Base-by-base conservation (phyloP, 2,797 vertebrate genomes). In the Microhierax caerulescens region DNA sequence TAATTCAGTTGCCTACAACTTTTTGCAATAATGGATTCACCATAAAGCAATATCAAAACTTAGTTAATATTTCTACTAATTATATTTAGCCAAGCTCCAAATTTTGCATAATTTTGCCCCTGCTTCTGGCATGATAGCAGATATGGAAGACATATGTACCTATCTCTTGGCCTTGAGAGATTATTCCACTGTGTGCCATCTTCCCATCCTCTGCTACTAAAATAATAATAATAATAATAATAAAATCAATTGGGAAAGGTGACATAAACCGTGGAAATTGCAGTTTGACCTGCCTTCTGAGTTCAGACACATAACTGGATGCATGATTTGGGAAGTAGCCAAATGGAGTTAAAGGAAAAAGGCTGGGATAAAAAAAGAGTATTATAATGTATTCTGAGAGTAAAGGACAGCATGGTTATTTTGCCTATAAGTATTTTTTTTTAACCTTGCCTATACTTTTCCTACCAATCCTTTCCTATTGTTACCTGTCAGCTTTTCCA, bases 41-140 rank as follows among this genome's bases (percentile, higher is more conserved):
- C 30, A 70, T 20, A 93, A 93, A 97, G 90, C 80, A 96, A 79
- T 96, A 95, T 87, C 20, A 77, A 92, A 95, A 64, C 20, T 61
- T 28, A 88, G 5, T 34, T 82, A 91, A 68, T 51, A 54, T 28
- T 81, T 84, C 41, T 78, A 36, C 36, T 47, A 30, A 75, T 93
- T 90, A 75, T 78, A 72, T 96, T 86, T 84, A 80, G 3, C 10
- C 24, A 75, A 50, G 13, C 4, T 83, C 34, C 68, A 84, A 41
- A 76, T 81, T 88, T 94, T 94, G 37, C 17, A 20, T 82, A 54
- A 60, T 50, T 76, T 86, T 90, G 6, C 36, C 34, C 12, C 67
- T 76, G 21, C 20, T 91, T 85, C 59, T 79, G 43, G 7, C 10
- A 12, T 51, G 59, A 69, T 51, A 82, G 63, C 13, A 56, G 27